Evolutionary conservation across 2,888 invertebrate species (phyloP).

Genomic region (Julus scandinavius): DNA sequence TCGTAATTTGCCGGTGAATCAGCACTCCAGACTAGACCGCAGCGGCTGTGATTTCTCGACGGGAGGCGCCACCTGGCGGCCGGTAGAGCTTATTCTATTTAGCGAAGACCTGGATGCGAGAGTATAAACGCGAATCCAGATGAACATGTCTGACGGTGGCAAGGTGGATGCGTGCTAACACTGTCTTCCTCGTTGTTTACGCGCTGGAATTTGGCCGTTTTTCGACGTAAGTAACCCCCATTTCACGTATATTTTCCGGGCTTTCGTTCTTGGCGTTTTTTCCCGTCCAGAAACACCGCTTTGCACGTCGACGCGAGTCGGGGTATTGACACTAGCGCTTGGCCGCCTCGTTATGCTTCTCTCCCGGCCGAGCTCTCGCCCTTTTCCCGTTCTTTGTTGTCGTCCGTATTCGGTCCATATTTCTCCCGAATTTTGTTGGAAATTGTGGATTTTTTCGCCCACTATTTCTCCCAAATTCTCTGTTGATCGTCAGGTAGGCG

Average conservation of each 20-base stretch:
- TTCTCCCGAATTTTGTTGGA: not conserved
- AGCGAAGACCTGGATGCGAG: not conserved
- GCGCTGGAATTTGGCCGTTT: slow-evolving; percentile 4
- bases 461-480: not conserved
- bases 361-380: not conserved
- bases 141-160: slow-evolving; percentile 33
- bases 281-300: not conserved
- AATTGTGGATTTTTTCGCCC: not conserved
- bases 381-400: not conserved
- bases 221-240: not conserved
- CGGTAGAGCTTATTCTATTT: not conserved
- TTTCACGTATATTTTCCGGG: not conserved
- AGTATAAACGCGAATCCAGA: not conserved
- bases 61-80: not conserved
- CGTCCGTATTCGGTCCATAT: not conserved
- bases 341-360: not conserved
- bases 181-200: slow-evolving; percentile 33
- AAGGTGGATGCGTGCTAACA: slow-evolving; percentile 13
- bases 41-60: not conserved
- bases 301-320: not conserved
- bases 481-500: not conserved
- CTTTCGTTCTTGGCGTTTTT: not conserved
- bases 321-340: not conserved
- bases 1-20: not conserved
- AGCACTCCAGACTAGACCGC: not conserved